phyloP scores from a whole-genome alignment of 2,888 invertebrate genomes.

The Oasisia sp. region DNA sequence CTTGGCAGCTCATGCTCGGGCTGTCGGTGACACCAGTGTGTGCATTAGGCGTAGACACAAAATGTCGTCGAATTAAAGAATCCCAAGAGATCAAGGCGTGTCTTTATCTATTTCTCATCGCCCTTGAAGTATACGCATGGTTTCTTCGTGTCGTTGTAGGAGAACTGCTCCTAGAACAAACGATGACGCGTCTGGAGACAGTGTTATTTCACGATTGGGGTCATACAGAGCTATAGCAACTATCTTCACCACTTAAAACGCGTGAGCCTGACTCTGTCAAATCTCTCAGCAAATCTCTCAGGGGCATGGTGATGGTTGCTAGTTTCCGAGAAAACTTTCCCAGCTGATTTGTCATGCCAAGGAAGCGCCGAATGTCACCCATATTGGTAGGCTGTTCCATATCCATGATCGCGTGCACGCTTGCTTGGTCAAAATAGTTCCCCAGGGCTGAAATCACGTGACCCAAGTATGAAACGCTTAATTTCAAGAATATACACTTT shows the following conservation, averaged over 20 bases:
- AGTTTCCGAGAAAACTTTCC: constrained; percentile 33
- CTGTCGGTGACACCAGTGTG: no score
- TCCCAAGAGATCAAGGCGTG: constrained; percentile 19
- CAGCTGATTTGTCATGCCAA: constrained; percentile 38
- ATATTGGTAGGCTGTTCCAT: no score
- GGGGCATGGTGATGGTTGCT: constrained; percentile 33
- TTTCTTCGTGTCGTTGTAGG: constrained; percentile 28
- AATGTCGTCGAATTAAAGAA: background rate
- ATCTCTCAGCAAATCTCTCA: no score
- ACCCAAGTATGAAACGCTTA: no score
- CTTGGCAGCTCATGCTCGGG: no score
- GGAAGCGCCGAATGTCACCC: no score
- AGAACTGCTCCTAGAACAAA: constrained; percentile 54
- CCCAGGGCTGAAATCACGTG: constrained; percentile 34
- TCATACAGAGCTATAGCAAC: constrained; percentile 57
- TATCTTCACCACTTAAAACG: background rate
- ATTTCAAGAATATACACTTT: no score
- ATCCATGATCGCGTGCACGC: constrained; percentile 29
- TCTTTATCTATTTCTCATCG: constrained; percentile 39
- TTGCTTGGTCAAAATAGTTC: constrained; percentile 33
- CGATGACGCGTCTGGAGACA: constrained; percentile 56
- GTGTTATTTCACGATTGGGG: constrained; percentile 37
- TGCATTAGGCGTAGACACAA: no score
- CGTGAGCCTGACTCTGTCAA: constrained; percentile 13
- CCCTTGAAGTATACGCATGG: constrained; percentile 55